phyloP scores from a whole-genome alignment of 2,797 vertebrate genomes.

The Eptatretus atami region DNA sequence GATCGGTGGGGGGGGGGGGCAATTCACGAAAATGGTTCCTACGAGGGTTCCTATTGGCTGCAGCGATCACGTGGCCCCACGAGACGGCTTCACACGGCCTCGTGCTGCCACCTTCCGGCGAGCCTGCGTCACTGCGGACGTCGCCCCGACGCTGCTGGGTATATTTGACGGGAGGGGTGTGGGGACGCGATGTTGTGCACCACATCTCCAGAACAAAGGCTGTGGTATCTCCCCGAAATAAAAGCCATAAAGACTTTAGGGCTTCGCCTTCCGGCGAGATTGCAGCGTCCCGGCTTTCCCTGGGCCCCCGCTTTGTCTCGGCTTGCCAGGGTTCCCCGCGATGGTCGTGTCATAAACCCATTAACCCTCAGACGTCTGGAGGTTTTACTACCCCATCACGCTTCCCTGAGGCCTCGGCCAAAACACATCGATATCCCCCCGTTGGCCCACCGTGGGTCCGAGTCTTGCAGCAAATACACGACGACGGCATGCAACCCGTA shows the following conservation, averaged over 20 bases:
- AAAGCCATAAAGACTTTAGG: constrained; percentile 2
- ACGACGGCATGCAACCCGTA: no score
- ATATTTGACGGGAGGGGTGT: background rate
- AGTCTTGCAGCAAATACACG: background rate
- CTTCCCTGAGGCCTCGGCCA: no score
- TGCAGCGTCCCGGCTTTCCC: background rate
- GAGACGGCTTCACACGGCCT: no score
- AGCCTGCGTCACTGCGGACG: no score
- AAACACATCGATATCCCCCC: no score
- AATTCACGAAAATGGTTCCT: no score
- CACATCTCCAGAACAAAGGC: background rate
- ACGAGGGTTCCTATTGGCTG: no score
- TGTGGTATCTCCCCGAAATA: constrained; percentile 1
- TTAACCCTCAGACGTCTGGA: constrained; percentile 4
- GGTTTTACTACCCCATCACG: no score
- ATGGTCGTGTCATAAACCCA: background rate
- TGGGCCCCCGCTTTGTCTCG: background rate
- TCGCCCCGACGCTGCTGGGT: background rate
- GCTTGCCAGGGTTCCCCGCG: background rate
- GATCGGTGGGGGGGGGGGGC: no score
- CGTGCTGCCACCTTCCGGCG: no score
- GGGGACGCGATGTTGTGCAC: background rate
- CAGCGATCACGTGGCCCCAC: no score
- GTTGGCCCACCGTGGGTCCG: background rate
- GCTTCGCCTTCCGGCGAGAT: constrained; percentile 1